Conservation (phyloP, 2,888 invertebrate species). For the Tholera decimalis region DNA sequence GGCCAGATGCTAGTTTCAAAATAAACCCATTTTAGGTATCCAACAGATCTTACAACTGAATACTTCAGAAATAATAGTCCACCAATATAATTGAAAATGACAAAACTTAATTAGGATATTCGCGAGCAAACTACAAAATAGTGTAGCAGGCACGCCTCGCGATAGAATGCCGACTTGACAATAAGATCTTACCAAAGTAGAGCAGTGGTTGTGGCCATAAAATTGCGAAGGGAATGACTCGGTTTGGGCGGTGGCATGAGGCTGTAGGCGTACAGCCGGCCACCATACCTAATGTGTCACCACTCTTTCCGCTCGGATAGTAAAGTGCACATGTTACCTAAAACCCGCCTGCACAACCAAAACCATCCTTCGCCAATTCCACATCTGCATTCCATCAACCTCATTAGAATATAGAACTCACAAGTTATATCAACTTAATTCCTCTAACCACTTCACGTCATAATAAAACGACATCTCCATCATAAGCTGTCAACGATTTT, state of each 20-base stretch:
- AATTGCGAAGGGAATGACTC: slow-evolving; percentile 69
- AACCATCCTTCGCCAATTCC: slow-evolving; percentile 35
- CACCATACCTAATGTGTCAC: slow-evolving; percentile 72
- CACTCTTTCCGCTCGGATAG: slow-evolving; percentile 70
- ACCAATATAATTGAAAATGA: slow-evolving; percentile 27
- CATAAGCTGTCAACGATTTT: slow-evolving; percentile 77
- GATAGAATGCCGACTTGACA: slow-evolving; percentile 70
- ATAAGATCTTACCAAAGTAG: slow-evolving; percentile 65
- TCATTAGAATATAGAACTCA: slow-evolving; percentile 34
- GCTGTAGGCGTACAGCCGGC: slow-evolving; percentile 55
- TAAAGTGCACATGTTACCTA: slow-evolving; percentile 83
- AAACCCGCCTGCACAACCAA: slow-evolving; percentile 57
- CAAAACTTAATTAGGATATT: slow-evolving; percentile 36
- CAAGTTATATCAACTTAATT: slow-evolving; percentile 41
- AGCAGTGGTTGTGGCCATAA: slow-evolving; percentile 71
- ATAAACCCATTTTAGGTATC: background rate
- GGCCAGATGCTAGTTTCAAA: too few species aligned
- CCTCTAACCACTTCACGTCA: slow-evolving; percentile 18
- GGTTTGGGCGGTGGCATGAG: slow-evolving; percentile 58
- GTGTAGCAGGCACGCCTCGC: slow-evolving; percentile 39
- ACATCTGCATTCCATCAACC: slow-evolving; percentile 40
- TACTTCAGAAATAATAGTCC: slow-evolving; percentile 13
- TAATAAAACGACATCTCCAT: slow-evolving; percentile 29
- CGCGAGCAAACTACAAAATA: slow-evolving; percentile 22
- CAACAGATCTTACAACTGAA: background rate